Evolutionary conservation across 2,113 vertebrate genomes (phyloP).

Genomic region (Ctenomys sociabilis): DNA sequence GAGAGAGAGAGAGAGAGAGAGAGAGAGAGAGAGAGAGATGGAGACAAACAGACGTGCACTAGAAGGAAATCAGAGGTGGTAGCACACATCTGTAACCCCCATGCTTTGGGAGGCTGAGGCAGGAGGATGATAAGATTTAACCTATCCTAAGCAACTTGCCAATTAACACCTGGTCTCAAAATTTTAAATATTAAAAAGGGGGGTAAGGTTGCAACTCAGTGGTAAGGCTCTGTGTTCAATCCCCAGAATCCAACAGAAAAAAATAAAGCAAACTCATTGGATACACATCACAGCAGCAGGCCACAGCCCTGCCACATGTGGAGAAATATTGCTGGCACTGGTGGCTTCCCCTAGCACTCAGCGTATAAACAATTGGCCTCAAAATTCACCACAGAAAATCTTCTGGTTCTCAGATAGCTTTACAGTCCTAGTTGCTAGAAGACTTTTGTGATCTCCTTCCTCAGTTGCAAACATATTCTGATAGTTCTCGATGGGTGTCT

Average conservation of each 20-base stretch:
- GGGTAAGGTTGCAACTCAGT: not conserved
- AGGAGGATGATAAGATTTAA: not conserved
- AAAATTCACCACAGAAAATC: slow-evolving; percentile 29
- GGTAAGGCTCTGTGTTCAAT: not conserved
- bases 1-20: not conserved
- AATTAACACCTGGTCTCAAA: not conserved
- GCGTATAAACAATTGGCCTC: not conserved
- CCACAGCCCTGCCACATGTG: not conserved
- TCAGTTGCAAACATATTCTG: slow-evolving; percentile 6
- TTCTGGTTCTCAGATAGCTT: slow-evolving; percentile 21
- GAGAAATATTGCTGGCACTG: not conserved
- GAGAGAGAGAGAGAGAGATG: not conserved
- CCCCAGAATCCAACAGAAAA: not conserved
- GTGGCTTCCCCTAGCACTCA: not conserved
- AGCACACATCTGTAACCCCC: not conserved
- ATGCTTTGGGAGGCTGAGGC: not conserved
- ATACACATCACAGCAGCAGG: not conserved
- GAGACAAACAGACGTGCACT: not conserved
- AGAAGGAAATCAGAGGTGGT: not conserved
- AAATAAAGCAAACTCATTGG: not conserved
- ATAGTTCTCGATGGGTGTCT: slow-evolving; percentile 22
- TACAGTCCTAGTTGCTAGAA: not conserved
- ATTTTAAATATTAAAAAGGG: not conserved
- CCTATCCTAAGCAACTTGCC: not conserved
- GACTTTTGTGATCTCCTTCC: not conserved